Evolutionary conservation across 2,888 invertebrate species (phyloP), one percentile per base, ranked within the genome.

Genomic region (Esperia sulphurella): DNA sequence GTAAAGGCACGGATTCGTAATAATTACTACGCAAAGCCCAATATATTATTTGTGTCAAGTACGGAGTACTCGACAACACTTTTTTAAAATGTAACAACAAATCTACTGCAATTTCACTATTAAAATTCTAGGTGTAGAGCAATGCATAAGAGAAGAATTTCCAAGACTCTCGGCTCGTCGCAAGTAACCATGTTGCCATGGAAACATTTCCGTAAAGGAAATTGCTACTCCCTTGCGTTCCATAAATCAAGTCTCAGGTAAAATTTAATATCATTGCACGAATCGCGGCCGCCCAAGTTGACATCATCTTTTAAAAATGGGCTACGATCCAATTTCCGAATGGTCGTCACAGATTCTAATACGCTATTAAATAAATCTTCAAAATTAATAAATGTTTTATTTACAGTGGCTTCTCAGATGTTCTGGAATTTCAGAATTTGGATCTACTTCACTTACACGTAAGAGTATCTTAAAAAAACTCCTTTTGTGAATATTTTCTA

Each of bases 181-280:
- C 54, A 48, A 48, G 52, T 47, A 55, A 52, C 64, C 59, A 61
- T 51, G 76, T 71, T 59, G 66, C 69, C 68, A 73, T 73, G 63
- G 71, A 71, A 68, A 74, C 79, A 65, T 74, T 77, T 81, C 81
- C 80, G 73, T 59, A 52, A 55, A 75, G 83, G 83, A 85, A 83
- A 83, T 84, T 84, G 75, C 82, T 71, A 67, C 75, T 75, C 75
- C 71, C 75, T 63, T 64, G 66, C 65, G 67, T 66, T 65, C 67
- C 76, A 80, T 83, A 83, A 82, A 80, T 83, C 83, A 80, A 69
- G 61, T 69, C 65, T 58, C 74, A 82, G 80, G 79, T 82, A 75
- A 76, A 78, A 75, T 80, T 80, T 80, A 78, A 83, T 79, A 80
- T 76, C 70, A 75, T 71, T 70, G 68, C 68, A 63, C 59, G 66